phyloP scores from a whole-genome alignment of 2,797 vertebrate genomes.

The Enteromius viviparus region DNA sequence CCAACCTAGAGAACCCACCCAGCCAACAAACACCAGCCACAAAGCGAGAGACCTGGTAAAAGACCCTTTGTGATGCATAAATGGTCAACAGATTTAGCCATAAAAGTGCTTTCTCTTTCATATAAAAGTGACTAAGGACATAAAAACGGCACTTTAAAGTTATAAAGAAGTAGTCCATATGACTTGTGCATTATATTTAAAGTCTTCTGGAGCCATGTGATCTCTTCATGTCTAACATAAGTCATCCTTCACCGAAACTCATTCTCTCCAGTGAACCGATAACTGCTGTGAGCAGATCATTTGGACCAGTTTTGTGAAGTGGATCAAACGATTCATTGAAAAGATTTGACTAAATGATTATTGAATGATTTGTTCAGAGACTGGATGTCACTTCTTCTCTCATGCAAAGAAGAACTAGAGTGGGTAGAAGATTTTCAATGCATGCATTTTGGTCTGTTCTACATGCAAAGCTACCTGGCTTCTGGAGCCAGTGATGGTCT shows the following conservation, averaged over 20 bases:
- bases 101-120: neutral
- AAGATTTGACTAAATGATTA: neutral
- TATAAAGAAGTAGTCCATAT: neutral
- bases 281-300: neutral
- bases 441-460: neutral
- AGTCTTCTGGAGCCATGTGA: neutral
- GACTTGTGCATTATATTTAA: neutral
- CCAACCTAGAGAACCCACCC: neutral
- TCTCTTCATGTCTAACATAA: neutral
- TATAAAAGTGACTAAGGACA: neutral
- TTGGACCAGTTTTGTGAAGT: neutral
- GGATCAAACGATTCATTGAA: neutral
- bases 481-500: neutral
- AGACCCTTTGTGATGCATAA: neutral
- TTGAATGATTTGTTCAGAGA: neutral
- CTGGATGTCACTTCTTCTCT: neutral
- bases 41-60: neutral
- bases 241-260: neutral
- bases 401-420: slow-evolving; percentile 2
- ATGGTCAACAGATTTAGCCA: neutral
- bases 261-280: neutral
- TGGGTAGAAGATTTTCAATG: neutral
- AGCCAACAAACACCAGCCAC: neutral
- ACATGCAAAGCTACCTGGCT: neutral
- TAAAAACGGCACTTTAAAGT: neutral